Base-by-base conservation (phyloP, 2,888 invertebrate species). In the Leptothorax acervorum region DNA sequence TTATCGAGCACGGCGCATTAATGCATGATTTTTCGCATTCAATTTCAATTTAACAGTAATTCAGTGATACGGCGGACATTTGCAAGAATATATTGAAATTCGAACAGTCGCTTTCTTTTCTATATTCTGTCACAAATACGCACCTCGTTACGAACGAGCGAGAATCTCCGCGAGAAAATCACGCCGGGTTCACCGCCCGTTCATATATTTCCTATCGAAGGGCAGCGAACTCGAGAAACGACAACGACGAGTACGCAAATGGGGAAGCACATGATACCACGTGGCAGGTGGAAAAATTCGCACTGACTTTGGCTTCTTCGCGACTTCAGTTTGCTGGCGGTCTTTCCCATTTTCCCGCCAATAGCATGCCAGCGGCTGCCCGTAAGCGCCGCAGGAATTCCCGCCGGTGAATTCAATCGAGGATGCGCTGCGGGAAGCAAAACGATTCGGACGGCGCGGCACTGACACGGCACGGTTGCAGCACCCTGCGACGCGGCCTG, bases 271-370 rank as follows among this genome's bases (percentile, higher is more conserved):
- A n/a, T 31, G 51, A 18, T 23, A 51, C 23, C 31, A 28, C 12
- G 35, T 31, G 28, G 18, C n/a, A 55, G 12, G 42, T 65, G 15
- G 23, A 53, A 48, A 65, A 42, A 63, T 65, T 55, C n/a, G 9
- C 88, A 93, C 93, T 93, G 86, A 94, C 93, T 94, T 87, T 93
- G 94, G 82, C 93, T 93, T 62, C 93, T 89, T 57, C 91, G 90
- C 31, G 92, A 91, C 62, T 93, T 93, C 74, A 94, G 85, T 78
- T 94, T 94, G 90, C 94, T 94, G 73, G 93, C 91, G 68, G 93
- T 92, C 57, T 93, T 94, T 82, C 94, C 94, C 94, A 94, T 94
- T 85, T 89, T 91, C 83, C 85, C 60, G 63, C 63, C 55, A n/a
- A 45, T 63, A 68, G 85, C 90, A 90, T 88, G 86, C 90, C 90